Conservation (phyloP, 2,797 vertebrate genomes). For the Harpagifer antarcticus region DNA sequence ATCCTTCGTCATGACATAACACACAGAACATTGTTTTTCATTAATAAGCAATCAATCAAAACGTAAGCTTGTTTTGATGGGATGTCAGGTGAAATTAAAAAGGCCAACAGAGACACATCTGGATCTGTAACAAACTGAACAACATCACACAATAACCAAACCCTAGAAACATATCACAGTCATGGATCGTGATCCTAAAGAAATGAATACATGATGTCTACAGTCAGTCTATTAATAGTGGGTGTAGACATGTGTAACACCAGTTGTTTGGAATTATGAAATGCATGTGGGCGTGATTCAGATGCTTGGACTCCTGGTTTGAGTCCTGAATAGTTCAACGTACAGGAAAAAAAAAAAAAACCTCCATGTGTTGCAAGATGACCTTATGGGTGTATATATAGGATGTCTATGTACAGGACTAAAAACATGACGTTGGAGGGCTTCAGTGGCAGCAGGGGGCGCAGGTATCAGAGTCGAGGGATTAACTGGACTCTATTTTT, state of each 20-base stretch:
- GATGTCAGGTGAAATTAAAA: not conserved
- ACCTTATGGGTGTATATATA: slow-evolving; percentile 74
- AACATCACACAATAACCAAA: not conserved
- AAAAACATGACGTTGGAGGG: slow-evolving; percentile 58
- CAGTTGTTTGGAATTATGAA: slow-evolving; percentile 12
- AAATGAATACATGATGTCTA: not conserved
- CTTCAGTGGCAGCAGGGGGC: slow-evolving; percentile 46
- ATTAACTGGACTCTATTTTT: slow-evolving; percentile 83
- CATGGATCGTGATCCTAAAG: not conserved
- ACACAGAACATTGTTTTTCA: not conserved
- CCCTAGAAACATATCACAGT: not conserved
- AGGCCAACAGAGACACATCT: not conserved
- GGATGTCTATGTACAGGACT: slow-evolving; percentile 57
- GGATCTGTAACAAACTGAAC: not conserved
- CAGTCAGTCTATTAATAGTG: not conserved
- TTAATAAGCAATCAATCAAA: not conserved
- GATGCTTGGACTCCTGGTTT: slow-evolving; percentile 15
- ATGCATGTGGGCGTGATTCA: slow-evolving; percentile 1
- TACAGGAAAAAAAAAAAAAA: slow-evolving; percentile 4
- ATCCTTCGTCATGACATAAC: not conserved
- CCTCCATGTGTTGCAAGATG: slow-evolving; percentile 9
- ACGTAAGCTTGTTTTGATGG: not conserved
- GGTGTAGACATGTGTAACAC: slow-evolving; percentile 10
- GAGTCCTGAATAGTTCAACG: not conserved
- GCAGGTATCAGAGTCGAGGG: slow-evolving; percentile 76